Conservation (phyloP, 2,797 vertebrate species). For the Danio tinwini region DNA sequence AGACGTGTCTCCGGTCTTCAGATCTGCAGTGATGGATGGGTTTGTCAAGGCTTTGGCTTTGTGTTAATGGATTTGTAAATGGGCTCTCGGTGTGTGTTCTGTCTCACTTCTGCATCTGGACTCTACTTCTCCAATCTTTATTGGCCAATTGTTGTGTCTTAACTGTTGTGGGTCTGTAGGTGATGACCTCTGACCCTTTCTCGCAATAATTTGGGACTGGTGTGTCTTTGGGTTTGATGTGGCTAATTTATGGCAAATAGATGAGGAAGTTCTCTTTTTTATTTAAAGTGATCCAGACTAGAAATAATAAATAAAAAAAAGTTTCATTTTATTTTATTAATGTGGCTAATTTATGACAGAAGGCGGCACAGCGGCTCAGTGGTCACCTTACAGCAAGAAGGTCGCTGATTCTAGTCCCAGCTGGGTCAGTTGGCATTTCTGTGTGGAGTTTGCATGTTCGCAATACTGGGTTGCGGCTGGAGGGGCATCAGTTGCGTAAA, state of each 20-base stretch:
- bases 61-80: conserved; percentile 41
- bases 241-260: not conserved
- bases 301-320: too few species aligned
- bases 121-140: not conserved
- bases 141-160: not conserved
- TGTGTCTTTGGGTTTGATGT: not conserved
- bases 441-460: too few species aligned
- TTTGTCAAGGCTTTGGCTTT: conserved; percentile 25
- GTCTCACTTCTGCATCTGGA: not conserved
- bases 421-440: too few species aligned
- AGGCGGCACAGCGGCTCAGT: too few species aligned
- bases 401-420: too few species aligned
- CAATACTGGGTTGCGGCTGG: too few species aligned
- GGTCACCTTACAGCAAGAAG: too few species aligned
- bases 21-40: conserved; percentile 33
- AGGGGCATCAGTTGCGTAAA: too few species aligned
- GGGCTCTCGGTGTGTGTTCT: not conserved
- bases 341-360: too few species aligned
- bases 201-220: not conserved
- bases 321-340: too few species aligned
- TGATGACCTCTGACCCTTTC: conserved; percentile 10
- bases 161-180: not conserved
- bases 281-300: too few species aligned
- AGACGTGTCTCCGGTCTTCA: conserved; percentile 32
- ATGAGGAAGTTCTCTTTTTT: too few species aligned